phyloP scores from a whole-genome alignment of 2,888 invertebrate species.

The Campoletis raptor region DNA sequence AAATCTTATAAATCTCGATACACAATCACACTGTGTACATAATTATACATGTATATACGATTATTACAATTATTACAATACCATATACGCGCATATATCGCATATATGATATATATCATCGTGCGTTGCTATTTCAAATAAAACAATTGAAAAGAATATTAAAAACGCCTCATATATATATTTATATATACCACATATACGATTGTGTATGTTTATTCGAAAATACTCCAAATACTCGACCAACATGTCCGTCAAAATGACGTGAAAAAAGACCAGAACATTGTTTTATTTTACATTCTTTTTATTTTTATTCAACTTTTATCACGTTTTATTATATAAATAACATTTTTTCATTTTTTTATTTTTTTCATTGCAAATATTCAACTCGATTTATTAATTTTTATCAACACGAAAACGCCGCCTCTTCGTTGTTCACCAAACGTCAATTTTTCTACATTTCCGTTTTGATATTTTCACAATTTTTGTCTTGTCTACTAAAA shows the following conservation, averaged over 20 bases:
- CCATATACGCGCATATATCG: slow-evolving; percentile 69
- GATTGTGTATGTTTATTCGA: slow-evolving; percentile 42
- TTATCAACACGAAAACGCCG: slow-evolving; percentile 25
- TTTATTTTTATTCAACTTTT: slow-evolving; percentile 17
- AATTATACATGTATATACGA: slow-evolving; percentile 55
- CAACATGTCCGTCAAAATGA: slow-evolving; percentile 46
- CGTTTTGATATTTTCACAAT: background rate
- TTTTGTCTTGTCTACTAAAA: background rate
- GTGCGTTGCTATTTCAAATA: slow-evolving; percentile 35
- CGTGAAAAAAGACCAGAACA: background rate
- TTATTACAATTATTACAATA: slow-evolving; percentile 63
- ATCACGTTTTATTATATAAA: background rate
- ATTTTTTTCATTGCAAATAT: slow-evolving; percentile 3
- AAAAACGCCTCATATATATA: slow-evolving; percentile 34
- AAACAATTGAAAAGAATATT: slow-evolving; percentile 55
- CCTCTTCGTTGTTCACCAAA: slow-evolving; percentile 39
- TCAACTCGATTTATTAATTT: slow-evolving; percentile 35
- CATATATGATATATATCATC: slow-evolving; percentile 36
- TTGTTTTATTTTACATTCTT: slow-evolving; percentile 1
- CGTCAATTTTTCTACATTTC: slow-evolving; percentile 35
- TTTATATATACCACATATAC: slow-evolving; percentile 57
- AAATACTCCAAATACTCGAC: slow-evolving; percentile 45
- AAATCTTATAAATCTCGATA: slow-evolving; percentile 20
- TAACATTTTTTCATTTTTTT: background rate
- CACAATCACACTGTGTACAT: slow-evolving; percentile 51